Conservation (phyloP, 2,113 vertebrate species). For the Jaculus jaculus region DNA sequence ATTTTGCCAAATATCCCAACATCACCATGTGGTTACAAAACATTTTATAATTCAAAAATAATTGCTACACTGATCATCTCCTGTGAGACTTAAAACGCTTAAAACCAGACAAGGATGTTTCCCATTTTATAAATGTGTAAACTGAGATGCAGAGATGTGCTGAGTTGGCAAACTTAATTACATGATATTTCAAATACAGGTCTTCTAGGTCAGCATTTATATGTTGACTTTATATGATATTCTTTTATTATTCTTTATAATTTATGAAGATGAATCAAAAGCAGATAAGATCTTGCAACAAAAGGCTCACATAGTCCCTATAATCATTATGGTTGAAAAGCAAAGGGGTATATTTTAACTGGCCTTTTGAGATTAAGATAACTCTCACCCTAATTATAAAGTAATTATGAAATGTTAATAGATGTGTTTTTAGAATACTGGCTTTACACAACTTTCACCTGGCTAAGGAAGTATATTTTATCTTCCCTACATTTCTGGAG, state of each 20-base stretch:
- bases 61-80: background rate
- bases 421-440: background rate
- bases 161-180: background rate
- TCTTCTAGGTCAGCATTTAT: background rate
- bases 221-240: background rate
- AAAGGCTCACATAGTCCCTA: background rate
- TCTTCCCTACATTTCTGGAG: background rate
- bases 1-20: background rate
- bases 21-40: background rate
- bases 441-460: background rate
- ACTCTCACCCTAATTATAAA: background rate
- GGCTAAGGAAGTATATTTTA: background rate
- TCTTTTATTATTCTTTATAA: background rate
- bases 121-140: background rate
- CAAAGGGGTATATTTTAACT: background rate
- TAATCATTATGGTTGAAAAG: background rate
- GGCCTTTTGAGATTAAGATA: background rate
- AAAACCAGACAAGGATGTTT: background rate
- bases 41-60: background rate
- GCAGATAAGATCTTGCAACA: background rate
- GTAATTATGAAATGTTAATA: constrained; percentile 24
- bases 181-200: background rate
- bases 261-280: background rate
- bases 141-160: background rate
- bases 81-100: background rate